Conservation (phyloP, 2,888 invertebrate species). For the Norana najaformis region DNA sequence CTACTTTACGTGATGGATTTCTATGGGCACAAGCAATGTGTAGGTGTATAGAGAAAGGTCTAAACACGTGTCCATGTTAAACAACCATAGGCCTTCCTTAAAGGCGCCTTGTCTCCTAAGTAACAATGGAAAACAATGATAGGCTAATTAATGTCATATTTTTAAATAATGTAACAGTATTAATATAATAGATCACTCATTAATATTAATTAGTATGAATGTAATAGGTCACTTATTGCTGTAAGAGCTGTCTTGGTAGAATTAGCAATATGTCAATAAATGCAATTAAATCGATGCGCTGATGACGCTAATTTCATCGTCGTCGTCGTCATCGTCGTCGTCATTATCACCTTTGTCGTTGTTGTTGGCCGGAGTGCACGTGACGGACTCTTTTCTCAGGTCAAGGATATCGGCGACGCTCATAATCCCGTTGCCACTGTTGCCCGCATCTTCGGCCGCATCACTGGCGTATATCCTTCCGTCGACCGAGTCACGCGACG, state of each 20-base stretch:
- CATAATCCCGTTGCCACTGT: not conserved
- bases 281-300: not conserved
- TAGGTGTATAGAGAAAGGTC: not conserved
- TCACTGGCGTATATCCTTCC: slow-evolving; percentile 3
- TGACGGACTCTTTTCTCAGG: slow-evolving; percentile 8
- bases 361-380: not conserved
- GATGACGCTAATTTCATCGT: slow-evolving; percentile 16
- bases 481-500: not conserved
- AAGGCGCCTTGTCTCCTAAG: not conserved
- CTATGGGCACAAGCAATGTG: too few species aligned
- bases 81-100: not conserved
- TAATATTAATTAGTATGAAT: too few species aligned
- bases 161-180: slow-evolving; percentile 13
- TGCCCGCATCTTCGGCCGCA: not conserved
- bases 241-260: not conserved
- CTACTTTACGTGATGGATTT: not conserved
- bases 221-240: not conserved
- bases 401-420: slow-evolving; percentile 24
- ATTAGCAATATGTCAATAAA: not conserved
- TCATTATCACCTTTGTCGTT: not conserved
- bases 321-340: not conserved
- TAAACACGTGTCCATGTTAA: too few species aligned
- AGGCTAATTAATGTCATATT: not conserved
- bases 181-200: not conserved
- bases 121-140: slow-evolving; percentile 3